A percentile compares a stretch with the other conserved stretches of the same genome.
phyloP scores from a whole-genome alignment of 2,113 vertebrate species.

The Okapia johnstoni region DNA sequence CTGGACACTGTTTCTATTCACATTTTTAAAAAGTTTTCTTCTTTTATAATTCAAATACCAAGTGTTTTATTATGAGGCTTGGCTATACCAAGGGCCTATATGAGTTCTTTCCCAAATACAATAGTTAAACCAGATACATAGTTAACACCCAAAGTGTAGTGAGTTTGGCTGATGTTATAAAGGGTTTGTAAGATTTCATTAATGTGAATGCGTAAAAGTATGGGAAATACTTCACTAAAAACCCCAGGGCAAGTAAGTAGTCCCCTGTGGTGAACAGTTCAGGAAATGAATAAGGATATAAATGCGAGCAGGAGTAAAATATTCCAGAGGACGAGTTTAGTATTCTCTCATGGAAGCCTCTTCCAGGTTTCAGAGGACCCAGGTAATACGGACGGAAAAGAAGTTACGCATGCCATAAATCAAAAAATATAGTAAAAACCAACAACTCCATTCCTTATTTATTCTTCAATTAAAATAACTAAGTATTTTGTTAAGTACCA shows the following conservation, averaged over 20 bases:
- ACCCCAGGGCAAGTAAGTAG: background rate
- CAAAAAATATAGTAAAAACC: background rate
- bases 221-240: background rate
- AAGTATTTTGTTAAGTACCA: background rate
- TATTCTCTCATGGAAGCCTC: background rate
- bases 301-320: background rate
- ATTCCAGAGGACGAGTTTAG: background rate
- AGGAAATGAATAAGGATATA: background rate
- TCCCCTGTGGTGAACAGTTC: background rate
- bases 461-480: background rate
- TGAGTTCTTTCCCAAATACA: background rate
- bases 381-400: background rate
- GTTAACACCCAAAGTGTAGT: background rate
- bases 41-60: background rate
- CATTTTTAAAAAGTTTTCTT: background rate
- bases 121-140: background rate
- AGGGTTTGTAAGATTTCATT: background rate
- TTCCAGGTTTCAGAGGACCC: background rate
- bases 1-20: background rate
- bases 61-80: background rate
- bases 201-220: background rate
- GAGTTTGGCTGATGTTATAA: background rate
- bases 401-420: background rate
- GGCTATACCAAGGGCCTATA: background rate
- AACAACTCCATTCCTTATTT: background rate